These are phyloP conservation scores for Atherinosoma microstoma DNA, from an alignment of 2,797 vertebrate genomes.

Conservation along the genomic window DNA sequence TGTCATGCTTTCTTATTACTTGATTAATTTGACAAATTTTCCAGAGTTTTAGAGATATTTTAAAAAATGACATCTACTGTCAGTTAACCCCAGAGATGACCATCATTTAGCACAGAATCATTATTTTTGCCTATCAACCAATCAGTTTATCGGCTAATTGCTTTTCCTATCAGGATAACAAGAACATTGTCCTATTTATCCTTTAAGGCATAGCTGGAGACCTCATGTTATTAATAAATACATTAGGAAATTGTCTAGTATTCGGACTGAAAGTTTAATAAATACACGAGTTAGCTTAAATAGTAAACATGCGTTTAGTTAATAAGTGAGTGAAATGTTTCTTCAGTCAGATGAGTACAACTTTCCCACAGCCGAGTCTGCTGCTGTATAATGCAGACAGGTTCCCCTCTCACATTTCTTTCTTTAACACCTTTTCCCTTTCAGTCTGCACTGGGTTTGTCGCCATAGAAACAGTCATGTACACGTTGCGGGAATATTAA, in stretches of 20 bases:
- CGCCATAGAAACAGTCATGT: slow-evolving; percentile 64
- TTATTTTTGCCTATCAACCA: slow-evolving; percentile 1
- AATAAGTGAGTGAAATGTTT: background rate
- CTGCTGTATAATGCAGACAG: slow-evolving; percentile 10
- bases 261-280: background rate
- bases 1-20: too few species aligned
- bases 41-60: background rate
- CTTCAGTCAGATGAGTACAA: slow-evolving; percentile 18
- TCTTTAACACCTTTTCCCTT: slow-evolving; percentile 28
- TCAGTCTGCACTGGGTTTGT: slow-evolving; percentile 40
- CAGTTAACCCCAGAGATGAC: slow-evolving; percentile 13
- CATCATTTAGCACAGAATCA: background rate
- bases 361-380: slow-evolving; percentile 23
- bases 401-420: slow-evolving; percentile 11
- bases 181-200: background rate
- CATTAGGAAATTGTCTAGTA: background rate
- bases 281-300: background rate
- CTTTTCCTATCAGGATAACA: background rate
- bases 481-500: slow-evolving; percentile 58
- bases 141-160: slow-evolving; percentile 17
- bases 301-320: background rate
- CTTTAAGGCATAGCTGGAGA: background rate
- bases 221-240: background rate
- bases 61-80: background rate
- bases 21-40: background rate